phyloP scores from a whole-genome alignment of 2,888 invertebrate genomes.

The Thera britannica region DNA sequence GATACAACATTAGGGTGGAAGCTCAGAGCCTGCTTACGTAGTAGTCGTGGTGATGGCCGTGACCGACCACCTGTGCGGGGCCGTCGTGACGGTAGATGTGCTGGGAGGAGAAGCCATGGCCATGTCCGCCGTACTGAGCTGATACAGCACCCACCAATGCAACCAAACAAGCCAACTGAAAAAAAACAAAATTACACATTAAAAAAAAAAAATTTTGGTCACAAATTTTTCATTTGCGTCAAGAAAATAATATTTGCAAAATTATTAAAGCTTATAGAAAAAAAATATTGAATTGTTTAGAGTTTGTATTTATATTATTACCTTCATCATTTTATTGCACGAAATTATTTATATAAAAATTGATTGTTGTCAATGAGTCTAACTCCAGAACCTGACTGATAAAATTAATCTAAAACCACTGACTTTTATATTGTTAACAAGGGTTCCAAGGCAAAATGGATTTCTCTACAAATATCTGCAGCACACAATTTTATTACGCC shows the following conservation, averaged over 20 bases:
- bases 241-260: too few relatives aligned
- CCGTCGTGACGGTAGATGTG: slow-evolving; percentile 43
- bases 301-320: neutral
- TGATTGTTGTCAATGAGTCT: slow-evolving; percentile 18
- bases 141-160: slow-evolving; percentile 34
- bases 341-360: slow-evolving; percentile 1
- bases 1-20: neutral
- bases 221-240: too few relatives aligned
- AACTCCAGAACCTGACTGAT: slow-evolving; percentile 42
- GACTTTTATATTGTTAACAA: slow-evolving; percentile 45
- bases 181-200: neutral
- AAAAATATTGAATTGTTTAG: neutral
- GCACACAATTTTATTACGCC: slow-evolving; percentile 26
- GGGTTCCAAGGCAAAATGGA: slow-evolving; percentile 42
- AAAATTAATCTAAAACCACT: slow-evolving; percentile 33
- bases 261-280: too few relatives aligned
- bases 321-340: slow-evolving; percentile 25
- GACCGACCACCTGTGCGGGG: slow-evolving; percentile 36
- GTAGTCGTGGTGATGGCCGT: slow-evolving; percentile 41
- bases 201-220: neutral
- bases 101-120: slow-evolving; percentile 51
- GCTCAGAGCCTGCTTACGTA: slow-evolving; percentile 33
- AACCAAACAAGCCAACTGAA: slow-evolving; percentile 32
- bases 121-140: slow-evolving; percentile 51
- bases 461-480: slow-evolving; percentile 42